Evolutionary conservation across 2,797 vertebrate genomes (phyloP), one percentile per base, ranked within the genome.

Genomic region (Anguilla pacifica): DNA sequence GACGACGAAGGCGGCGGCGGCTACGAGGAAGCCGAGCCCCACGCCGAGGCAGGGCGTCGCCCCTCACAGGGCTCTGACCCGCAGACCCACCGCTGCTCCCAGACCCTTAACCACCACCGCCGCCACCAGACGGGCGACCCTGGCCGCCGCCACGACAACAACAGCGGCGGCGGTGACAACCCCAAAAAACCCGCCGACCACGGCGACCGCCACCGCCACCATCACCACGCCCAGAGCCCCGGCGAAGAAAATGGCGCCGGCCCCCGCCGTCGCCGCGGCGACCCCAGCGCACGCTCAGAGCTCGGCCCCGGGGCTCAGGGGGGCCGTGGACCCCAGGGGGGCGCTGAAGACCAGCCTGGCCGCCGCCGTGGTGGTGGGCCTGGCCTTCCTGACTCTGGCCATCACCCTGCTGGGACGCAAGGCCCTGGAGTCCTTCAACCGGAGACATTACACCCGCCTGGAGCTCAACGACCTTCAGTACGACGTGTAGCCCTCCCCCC

Each of bases 401-500:
- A 89, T 98, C 19, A 94, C 92, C 0, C 86, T 98, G 9, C 93
- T 96, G 0, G 97, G 96, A 1, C 96, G 96, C n/a, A 98, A 96
- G 87, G 94, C 98, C 0, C 92, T 95, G 0, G 97, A 98, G 91
- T 97, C 97, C 0, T 97, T 98, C 57, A 97, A 94, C 91, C 93
- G 97, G 64, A 97, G 96, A 28, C 97, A 94, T 72, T 99, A 99
- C 91, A 98, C 97, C 0, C 95, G 97, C 88, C 95, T 99, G 89
- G 98, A 99, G 93, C 98, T 99, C 88, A 98, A 98, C 77, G 98
- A 98, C 84, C 97, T 99, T 89, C 98, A 99, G 90, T 96, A 97
- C 22, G 97, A 98, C 87, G 96, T 98, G 77, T 99, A 89, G 95
- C 51, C 74, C 1, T 64, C 70, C 25, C 4, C 85, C 31, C 31